phyloP scores from a whole-genome alignment of 2,113 vertebrate species.

The Etia nguti region DNA sequence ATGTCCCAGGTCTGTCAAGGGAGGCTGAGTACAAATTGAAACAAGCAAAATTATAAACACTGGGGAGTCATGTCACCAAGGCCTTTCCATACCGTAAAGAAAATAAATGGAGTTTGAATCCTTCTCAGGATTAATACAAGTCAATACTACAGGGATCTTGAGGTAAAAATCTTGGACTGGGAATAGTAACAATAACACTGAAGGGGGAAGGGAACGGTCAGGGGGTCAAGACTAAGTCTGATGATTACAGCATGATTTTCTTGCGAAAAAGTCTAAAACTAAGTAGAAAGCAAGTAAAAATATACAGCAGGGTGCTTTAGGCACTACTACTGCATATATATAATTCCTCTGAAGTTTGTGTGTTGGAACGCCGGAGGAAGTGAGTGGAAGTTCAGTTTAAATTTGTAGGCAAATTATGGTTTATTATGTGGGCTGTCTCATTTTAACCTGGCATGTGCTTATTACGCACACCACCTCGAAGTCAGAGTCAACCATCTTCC shows the following conservation, averaged over 20 bases:
- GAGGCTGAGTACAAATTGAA: conserved; percentile 70
- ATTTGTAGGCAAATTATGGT: conserved; percentile 53
- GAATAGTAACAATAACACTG: conserved; percentile 46
- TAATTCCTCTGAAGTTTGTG: not conserved
- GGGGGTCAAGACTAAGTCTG: conserved; percentile 1
- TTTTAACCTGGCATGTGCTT: conserved; percentile 56
- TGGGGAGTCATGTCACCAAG: conserved; percentile 66
- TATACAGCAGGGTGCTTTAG: not conserved
- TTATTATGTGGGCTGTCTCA: conserved; percentile 56
- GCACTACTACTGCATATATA: not conserved
- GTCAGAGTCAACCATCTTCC: conserved; percentile 63
- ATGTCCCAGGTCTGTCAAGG: conserved; percentile 60
- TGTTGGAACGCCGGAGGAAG: not conserved
- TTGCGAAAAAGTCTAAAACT: conserved; percentile 7
- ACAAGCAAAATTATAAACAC: conserved; percentile 74
- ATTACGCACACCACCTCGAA: conserved; percentile 46
- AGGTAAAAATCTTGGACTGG: conserved; percentile 40
- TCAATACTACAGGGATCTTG: conserved; percentile 46
- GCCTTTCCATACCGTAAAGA: conserved; percentile 58
- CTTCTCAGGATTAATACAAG: conserved; percentile 63
- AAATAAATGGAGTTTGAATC: conserved; percentile 69
- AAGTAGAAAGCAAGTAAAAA: not conserved
- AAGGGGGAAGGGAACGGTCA: conserved; percentile 28
- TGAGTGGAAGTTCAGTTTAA: conserved; percentile 9
- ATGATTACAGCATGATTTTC: conserved; percentile 1